A percentile compares a stretch with the other conserved stretches of the same genome.
Conservation (phyloP, 2,113 vertebrate species). For the Circaetus gallicus region DNA sequence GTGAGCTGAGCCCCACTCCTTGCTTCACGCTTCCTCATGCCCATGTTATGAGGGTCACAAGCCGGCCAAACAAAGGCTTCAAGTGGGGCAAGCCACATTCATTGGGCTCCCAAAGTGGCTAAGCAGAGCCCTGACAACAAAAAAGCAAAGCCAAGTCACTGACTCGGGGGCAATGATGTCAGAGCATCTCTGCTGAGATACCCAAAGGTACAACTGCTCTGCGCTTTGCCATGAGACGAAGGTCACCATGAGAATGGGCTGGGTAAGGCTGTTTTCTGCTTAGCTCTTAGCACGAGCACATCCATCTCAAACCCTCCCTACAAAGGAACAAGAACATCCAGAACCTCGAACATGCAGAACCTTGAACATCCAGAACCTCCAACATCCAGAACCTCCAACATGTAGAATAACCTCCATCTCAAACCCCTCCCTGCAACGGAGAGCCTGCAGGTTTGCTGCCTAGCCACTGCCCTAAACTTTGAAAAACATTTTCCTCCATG, state of each 20-base stretch:
- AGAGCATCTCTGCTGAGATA: background rate
- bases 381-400: background rate
- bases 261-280: background rate
- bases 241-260: background rate
- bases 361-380: background rate
- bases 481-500: fast-evolving
- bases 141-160: background rate
- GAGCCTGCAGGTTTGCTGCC: background rate
- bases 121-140: background rate
- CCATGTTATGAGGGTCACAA: background rate
- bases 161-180: fast-evolving
- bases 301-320: background rate
- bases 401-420: background rate
- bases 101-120: background rate
- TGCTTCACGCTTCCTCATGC: fast-evolving
- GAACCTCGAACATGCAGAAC: background rate
- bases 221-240: fast-evolving
- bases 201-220: background rate
- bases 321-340: background rate
- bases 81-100: fast-evolving
- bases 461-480: background rate
- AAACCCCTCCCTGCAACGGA: background rate
- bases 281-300: background rate
- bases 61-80: background rate
- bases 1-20: background rate